Evolutionary conservation across 2,888 invertebrate genomes (phyloP).

Genomic region (Loripinus fragilis): DNA sequence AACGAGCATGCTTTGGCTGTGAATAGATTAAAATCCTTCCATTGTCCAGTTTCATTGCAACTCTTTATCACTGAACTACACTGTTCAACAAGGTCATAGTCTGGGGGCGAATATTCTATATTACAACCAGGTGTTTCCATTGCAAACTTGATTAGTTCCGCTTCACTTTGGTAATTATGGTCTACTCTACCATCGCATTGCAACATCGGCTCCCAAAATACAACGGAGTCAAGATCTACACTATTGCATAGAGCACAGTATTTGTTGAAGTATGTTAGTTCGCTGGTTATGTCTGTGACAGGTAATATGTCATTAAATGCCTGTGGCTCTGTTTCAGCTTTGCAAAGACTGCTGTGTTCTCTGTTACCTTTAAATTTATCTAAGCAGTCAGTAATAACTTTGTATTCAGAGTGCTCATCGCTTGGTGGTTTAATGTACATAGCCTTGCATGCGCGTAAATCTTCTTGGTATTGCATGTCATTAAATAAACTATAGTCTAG

Average conservation of each 20-base stretch:
- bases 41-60: not conserved
- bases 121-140: not conserved
- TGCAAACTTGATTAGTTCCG: not conserved
- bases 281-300: not conserved
- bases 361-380: not conserved
- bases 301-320: constrained; percentile 6
- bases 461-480: not conserved
- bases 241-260: not conserved
- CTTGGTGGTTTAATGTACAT: not conserved
- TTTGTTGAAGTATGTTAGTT: constrained; percentile 4
- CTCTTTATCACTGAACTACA: not conserved
- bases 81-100: not conserved
- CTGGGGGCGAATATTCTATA: not conserved
- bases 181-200: not conserved
- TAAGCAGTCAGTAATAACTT: not conserved
- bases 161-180: not conserved
- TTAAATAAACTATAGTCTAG: not conserved
- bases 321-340: not conserved
- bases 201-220: not conserved
- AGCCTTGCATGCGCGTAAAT: not conserved
- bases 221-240: not conserved
- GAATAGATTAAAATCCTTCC: not conserved
- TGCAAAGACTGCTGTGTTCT: not conserved
- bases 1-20: not conserved
- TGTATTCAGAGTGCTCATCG: not conserved